Evolutionary conservation across 1,140 invertebrate species (phyloP), one percentile per base, ranked within the genome.

Genomic region (Brachionus sp.): DNA sequence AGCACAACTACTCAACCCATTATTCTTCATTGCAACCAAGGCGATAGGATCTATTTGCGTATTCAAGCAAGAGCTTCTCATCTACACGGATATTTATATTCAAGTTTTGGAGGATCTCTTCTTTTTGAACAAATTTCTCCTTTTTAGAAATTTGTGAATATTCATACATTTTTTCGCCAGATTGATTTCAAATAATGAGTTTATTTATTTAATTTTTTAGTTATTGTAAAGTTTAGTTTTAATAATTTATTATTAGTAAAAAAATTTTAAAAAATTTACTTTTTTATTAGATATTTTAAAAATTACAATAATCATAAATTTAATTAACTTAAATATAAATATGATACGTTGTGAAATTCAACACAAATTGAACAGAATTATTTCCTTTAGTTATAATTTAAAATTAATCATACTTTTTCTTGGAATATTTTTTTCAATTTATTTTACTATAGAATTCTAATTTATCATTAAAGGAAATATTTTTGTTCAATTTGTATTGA

Each of bases 71-170:
- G 64, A 46, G 80, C 80, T 16, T 70, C 57, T 5, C 57, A 66
- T 68, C n/a, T 83, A 33, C 80, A 83, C 33, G 80, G 80, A 70
- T 83, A 83, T 73, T 50, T 68, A 6, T 83, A 83, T 70, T 44
- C 62, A 37, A 83, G 50, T 9, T 68, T 83, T 50, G 80, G 57
- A 6, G 80, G 80, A 0, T 83, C 39, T 33, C 23, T 83, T 5
- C 46, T 83, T 12, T 73, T 42, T 35, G 80, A 80, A 16, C 50
- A 80, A 39, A 80, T 80, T 10, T 62, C n/a, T 62, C 37, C 70
- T 12, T 25, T 50, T 25, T 75, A 29, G 44, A 39, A 5, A 35
- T 73, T 73, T 73, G n/a, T 23, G 10, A 23, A 62, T 23, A n/a
- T 62, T 62, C 10, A 2, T 10, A 62, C 5, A 5, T 23, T 5